A percentile compares a stretch with the other conserved stretches of the same genome.
phyloP scores from a whole-genome alignment of 2,888 invertebrate species.

The Ceraclea dissimilis region DNA sequence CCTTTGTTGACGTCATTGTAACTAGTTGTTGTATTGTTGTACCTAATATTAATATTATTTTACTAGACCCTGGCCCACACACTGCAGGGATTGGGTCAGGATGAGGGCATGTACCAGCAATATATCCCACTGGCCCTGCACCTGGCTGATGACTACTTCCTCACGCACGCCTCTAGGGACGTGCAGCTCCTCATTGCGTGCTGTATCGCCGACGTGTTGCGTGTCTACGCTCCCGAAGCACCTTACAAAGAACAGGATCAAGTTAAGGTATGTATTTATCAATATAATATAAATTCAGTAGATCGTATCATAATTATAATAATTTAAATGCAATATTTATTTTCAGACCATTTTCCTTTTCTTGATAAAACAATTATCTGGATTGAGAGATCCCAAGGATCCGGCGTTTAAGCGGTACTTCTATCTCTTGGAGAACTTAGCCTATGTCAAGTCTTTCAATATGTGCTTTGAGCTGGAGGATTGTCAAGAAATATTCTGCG shows the following conservation, averaged over 20 bases:
- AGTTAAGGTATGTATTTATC: constrained; percentile 52
- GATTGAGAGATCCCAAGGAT: constrained; percentile 92
- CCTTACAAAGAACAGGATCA: constrained; percentile 95
- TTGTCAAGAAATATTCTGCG: constrained; percentile 93
- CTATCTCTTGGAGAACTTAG: constrained; percentile 92
- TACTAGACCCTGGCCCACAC: constrained; percentile 82
- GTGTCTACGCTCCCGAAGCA: constrained; percentile 96
- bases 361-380: constrained; percentile 86
- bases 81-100: constrained; percentile 93
- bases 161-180: constrained; percentile 83
- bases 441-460: constrained; percentile 96
- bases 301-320: no score
- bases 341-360: constrained; percentile 82
- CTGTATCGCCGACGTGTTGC: constrained; percentile 92
- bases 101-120: constrained; percentile 88
- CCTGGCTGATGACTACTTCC: constrained; percentile 86
- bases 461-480: constrained; percentile 98
- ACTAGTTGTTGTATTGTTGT: no score
- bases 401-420: constrained; percentile 97
- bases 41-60: neutral
- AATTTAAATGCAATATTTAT: no score
- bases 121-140: constrained; percentile 88
- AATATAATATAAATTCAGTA: neutral
- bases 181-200: constrained; percentile 93
- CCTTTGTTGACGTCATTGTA: no score